Percentiles rank a stretch among this genome's conserved stretches.
Evolutionary conservation across 1,140 invertebrate species (phyloP).

Genomic region (Papilio dardanus): DNA sequence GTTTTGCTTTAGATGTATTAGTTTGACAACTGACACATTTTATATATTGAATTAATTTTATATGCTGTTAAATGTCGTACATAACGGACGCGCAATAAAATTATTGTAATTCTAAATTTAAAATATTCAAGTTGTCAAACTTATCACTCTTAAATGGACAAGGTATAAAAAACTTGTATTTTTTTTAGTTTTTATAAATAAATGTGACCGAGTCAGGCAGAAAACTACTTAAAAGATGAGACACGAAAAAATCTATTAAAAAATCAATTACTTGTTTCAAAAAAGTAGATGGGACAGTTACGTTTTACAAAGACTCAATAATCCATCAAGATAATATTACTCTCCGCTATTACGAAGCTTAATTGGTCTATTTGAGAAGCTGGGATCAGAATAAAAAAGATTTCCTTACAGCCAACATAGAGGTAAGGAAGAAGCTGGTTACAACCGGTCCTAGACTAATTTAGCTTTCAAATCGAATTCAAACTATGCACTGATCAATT

Average conservation of each 20-base stretch:
- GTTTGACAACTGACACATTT: no score
- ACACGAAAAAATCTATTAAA: neutral
- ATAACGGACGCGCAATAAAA: no score
- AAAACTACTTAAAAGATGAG: neutral
- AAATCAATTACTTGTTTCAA: neutral
- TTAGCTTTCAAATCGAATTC: conserved; percentile 28
- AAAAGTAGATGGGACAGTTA: conserved; percentile 4
- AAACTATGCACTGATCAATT: conserved; percentile 30
- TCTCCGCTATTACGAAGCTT: conserved; percentile 21
- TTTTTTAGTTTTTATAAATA: no score
- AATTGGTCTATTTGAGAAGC: conserved; percentile 35
- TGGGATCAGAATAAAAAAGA: conserved; percentile 5
- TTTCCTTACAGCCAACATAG: conserved; percentile 14
- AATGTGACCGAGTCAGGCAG: no score
- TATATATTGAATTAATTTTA: no score
- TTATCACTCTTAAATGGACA: no score
- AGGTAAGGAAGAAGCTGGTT: neutral
- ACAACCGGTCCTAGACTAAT: conserved; percentile 18
- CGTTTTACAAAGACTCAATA: conserved; percentile 27
- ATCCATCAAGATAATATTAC: conserved; percentile 33
- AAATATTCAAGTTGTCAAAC: no score
- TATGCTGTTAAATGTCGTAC: no score
- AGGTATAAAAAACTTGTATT: no score
- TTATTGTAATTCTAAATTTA: no score
- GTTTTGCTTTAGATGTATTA: no score